These are phyloP conservation scores for Kradibia gibbosae DNA, from an alignment of 1,140 invertebrate species.

Conservation along the genomic window DNA sequence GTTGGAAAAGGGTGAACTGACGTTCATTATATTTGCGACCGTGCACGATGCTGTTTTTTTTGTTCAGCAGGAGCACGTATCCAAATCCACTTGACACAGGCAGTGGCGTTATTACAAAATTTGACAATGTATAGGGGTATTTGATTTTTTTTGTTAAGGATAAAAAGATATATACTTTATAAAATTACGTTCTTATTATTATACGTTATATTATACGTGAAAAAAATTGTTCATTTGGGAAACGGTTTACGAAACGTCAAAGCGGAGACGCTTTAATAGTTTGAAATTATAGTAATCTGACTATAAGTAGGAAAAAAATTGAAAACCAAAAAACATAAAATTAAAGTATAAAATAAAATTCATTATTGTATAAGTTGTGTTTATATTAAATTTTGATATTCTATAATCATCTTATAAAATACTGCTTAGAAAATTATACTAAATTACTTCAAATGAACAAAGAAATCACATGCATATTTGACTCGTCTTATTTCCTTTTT, in stretches of 20 bases:
- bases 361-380: neutral
- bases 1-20: constrained; percentile 65
- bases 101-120: neutral
- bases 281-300: neutral
- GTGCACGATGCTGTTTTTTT: constrained; percentile 76
- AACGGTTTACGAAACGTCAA: neutral
- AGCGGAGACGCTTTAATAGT: neutral
- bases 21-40: constrained; percentile 74
- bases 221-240: neutral
- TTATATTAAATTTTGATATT: neutral
- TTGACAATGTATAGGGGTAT: neutral
- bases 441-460: neutral
- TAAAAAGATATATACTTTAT: neutral
- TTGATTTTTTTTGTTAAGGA: neutral
- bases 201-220: too few species aligned
- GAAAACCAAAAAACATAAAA: neutral
- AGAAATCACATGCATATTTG: neutral
- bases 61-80: constrained; percentile 55
- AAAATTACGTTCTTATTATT: too few species aligned
- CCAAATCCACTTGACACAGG: constrained; percentile 39
- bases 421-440: neutral
- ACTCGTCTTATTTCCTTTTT: neutral
- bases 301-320: neutral
- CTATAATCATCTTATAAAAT: neutral
- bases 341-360: neutral